phyloP scores from a whole-genome alignment of 1,140 invertebrate species.

The Eumaeus atala region DNA sequence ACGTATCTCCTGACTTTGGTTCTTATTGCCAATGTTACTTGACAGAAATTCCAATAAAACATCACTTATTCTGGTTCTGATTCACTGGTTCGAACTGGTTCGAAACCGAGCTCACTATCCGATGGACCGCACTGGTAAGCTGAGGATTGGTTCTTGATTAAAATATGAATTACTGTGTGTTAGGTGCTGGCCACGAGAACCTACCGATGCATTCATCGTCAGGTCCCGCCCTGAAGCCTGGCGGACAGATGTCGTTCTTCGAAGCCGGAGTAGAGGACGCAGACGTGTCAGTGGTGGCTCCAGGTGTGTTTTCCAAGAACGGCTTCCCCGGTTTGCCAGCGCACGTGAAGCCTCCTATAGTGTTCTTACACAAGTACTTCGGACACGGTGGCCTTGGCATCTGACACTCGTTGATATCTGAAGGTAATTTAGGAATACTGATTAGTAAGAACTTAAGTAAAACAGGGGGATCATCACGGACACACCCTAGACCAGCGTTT shows the following conservation, averaged over 20 bases:
- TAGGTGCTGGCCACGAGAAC: too few species aligned
- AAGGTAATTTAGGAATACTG: conserved; percentile 19
- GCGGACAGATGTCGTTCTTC: conserved; percentile 76
- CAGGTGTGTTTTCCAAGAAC: conserved; percentile 35
- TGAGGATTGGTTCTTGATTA: not conserved
- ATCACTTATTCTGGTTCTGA: too few species aligned
- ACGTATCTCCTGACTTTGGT: too few species aligned
- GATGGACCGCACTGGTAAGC: too few species aligned
- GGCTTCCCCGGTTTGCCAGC: conserved; percentile 60
- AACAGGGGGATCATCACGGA: too few species aligned
- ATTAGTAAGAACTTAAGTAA: too few species aligned
- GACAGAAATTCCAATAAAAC: too few species aligned
- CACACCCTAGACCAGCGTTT: too few species aligned
- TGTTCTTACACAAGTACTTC: conserved; percentile 81
- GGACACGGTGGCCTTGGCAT: conserved; percentile 75
- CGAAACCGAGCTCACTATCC: too few species aligned
- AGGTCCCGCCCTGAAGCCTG: conserved; percentile 79
- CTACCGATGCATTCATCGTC: conserved; percentile 76
- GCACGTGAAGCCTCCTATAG: conserved; percentile 80
- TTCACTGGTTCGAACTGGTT: too few species aligned
- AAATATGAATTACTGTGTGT: too few species aligned
- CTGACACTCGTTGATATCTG: conserved; percentile 84
- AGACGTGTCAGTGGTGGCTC: conserved; percentile 30
- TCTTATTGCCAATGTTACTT: too few species aligned
- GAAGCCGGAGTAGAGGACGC: conserved; percentile 24